Percentiles rank a stretch among this genome's conserved stretches.
Conservation (phyloP, 2,888 invertebrate genomes). For the Keiferia lycopersicella region DNA sequence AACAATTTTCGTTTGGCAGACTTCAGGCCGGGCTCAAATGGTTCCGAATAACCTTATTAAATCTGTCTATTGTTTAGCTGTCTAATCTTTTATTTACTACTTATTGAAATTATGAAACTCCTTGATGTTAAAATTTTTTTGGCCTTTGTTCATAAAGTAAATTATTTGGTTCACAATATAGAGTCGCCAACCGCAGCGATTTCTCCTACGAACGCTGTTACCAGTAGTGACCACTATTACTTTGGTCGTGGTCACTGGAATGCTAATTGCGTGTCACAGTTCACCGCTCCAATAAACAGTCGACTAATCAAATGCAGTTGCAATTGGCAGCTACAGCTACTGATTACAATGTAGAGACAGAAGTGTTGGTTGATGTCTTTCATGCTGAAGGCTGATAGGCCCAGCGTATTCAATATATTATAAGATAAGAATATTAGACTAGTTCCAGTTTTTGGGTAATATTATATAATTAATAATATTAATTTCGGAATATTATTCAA, state of each 20-base stretch:
- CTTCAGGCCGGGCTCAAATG: too few species aligned
- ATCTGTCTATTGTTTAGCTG: too few species aligned
- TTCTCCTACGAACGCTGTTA: constrained; percentile 3
- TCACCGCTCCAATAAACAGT: constrained; percentile 64
- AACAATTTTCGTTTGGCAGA: too few species aligned
- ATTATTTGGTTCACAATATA: neutral
- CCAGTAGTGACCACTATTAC: constrained; percentile 33
- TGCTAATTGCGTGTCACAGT: constrained; percentile 66
- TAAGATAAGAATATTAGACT: too few species aligned
- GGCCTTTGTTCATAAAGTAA: too few species aligned
- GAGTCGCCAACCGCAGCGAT: neutral
- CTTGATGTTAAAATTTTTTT: too few species aligned
- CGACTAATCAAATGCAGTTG: constrained; percentile 28
- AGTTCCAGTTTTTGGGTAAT: too few species aligned
- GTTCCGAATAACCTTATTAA: too few species aligned
- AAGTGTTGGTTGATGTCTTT: neutral
- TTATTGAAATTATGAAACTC: too few species aligned
- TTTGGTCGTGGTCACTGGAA: constrained; percentile 48
- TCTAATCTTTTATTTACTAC: too few species aligned
- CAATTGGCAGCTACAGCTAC: neutral
- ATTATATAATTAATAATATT: too few species aligned
- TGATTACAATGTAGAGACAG: neutral
- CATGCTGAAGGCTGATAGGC: neutral
- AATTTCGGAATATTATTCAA: too few species aligned
- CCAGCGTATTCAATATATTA: neutral